Base-by-base conservation (phyloP, 35 echinoderm and acorn worm species). In the Apostichopus californicus region DNA sequence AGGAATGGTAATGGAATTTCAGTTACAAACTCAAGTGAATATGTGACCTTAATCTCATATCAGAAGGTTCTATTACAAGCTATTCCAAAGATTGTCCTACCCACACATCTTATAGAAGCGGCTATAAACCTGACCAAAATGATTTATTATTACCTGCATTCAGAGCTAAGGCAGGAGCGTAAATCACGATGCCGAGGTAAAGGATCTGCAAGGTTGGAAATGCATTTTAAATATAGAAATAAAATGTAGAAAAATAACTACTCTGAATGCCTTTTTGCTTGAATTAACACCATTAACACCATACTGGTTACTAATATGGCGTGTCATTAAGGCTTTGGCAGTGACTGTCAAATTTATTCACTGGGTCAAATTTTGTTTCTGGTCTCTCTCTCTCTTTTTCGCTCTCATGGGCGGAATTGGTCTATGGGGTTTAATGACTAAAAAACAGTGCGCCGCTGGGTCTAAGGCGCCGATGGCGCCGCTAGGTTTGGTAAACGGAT, bases 131-230 rank as follows among this genome's bases (percentile, higher is more conserved):
- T 72, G 68, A 72, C 68, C 68, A 72, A 72, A 72, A 34, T 34
- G 28, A 34, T 34, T 34, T 34, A 34, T 5, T 79, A 13, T 92
- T 77, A 98, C 96, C 96, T 65, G 92, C 92, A 95, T 95, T 98
- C 58, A 98, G 78, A 0, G 96, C 96, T 28, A 98, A 87, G 3
- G 96, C 94, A 8, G 96, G 96, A 4, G 96, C 92, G 84, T 98
- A 98, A 70, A 98, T 93, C 13, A 93, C 96, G 60, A 98, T 95
- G 8, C 96, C 96, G 60, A 98, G 81, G 83, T 98, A 98, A 25
- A 98, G 73, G 6, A 98, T 24, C 96, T 98, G 77, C 81, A 59
- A 59, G 20, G 21, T 79, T 79, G 21, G 21, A 68, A 79, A 79
- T 18, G 17, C 77, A 79, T 22, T 79, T 79, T 18, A 79, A 79